Evolutionary conservation across 2,113 vertebrate genomes (phyloP).

Genomic region (Echinops telfairi): DNA sequence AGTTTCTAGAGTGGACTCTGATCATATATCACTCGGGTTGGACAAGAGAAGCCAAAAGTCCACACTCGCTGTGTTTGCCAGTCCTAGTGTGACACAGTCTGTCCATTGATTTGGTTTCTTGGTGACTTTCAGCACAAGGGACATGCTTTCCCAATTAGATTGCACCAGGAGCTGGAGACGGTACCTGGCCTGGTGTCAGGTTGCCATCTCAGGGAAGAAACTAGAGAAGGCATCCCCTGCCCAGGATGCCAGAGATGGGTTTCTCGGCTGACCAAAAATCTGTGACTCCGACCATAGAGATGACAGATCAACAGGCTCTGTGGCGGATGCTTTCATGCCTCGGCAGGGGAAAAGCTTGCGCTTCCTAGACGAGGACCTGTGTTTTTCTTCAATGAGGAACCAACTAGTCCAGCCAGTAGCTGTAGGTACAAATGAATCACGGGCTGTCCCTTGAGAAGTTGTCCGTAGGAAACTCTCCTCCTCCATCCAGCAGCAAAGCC

Average conservation of each 20-base stretch:
- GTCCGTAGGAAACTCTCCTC: not conserved
- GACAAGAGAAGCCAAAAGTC: conserved; percentile 58
- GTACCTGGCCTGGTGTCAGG: conserved; percentile 80
- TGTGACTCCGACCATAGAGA: conserved; percentile 66
- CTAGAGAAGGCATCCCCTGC: conserved; percentile 79
- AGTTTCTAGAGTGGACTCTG: conserved; percentile 82
- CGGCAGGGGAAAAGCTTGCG: conserved; percentile 10
- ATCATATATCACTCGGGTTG: conserved; percentile 84
- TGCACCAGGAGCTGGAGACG: conserved; percentile 75
- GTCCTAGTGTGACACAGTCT: conserved; percentile 8
- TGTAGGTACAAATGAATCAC: conserved; percentile 59
- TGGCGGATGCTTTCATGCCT: conserved; percentile 21
- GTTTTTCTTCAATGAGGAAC: conserved; percentile 69
- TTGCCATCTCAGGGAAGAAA: conserved; percentile 80
- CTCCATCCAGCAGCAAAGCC: not conserved
- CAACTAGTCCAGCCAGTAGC: conserved; percentile 58
- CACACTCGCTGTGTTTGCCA: conserved; percentile 60
- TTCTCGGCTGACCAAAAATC: conserved; percentile 81
- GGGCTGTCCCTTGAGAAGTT: not conserved
- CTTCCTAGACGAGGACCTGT: conserved; percentile 51
- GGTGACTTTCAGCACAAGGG: conserved; percentile 78
- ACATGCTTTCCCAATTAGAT: conserved; percentile 79
- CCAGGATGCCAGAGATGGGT: conserved; percentile 79
- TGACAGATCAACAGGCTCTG: not conserved
- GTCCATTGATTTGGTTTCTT: conserved; percentile 77